Evolutionary conservation across 2,113 vertebrate genomes (phyloP).

Genomic region (Edolisoma coerulescens): DNA sequence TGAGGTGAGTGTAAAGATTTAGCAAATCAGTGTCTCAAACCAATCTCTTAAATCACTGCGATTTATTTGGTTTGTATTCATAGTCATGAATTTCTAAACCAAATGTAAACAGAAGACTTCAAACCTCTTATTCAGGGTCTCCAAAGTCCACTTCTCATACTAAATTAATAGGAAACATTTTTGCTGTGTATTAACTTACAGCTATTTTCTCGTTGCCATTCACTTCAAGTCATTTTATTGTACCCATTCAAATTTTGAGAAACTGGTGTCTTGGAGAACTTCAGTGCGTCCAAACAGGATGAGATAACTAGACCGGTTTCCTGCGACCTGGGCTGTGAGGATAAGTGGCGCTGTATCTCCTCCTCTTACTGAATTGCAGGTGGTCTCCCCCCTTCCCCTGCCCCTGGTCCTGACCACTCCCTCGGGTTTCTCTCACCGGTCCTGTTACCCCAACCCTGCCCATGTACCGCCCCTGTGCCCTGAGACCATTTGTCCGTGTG

Average conservation of each 20-base stretch:
- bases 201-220: constrained; percentile 67
- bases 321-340: background rate
- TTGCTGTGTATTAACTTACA: constrained; percentile 58
- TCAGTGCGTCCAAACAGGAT: constrained; percentile 38
- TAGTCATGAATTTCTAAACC: background rate
- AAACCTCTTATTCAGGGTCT: background rate
- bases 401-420: too few relatives aligned
- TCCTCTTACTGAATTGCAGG: too few relatives aligned
- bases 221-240: background rate
- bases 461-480: too few relatives aligned
- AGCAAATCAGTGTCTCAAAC: background rate
- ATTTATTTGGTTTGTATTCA: background rate
- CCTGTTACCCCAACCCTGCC: too few relatives aligned
- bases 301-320: background rate
- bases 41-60: background rate
- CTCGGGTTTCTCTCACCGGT: too few relatives aligned
- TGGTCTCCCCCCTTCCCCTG: too few relatives aligned
- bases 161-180: constrained; percentile 7
- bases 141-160: background rate
- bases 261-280: background rate
- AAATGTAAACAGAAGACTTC: background rate
- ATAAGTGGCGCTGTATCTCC: too few relatives aligned
- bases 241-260: constrained; percentile 14
- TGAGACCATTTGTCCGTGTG: too few relatives aligned
- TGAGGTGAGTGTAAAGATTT: background rate